Percentiles rank a stretch among this genome's conserved stretches.
These are phyloP conservation scores for Vicugna pacos DNA, from an alignment of 2,113 vertebrate species.

Conservation along the genomic window DNA sequence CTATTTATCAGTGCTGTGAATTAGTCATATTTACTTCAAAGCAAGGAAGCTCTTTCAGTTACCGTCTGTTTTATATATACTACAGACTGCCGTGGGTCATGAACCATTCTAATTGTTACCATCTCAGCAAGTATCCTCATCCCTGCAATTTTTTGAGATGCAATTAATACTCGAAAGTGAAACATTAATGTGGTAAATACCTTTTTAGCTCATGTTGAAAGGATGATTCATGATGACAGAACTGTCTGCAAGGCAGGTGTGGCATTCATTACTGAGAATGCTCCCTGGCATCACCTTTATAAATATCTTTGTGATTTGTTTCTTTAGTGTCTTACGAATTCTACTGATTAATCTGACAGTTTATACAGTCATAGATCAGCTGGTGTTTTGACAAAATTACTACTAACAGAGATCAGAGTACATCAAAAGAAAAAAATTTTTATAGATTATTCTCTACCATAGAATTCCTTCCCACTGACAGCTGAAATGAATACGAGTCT, in stretches of 20 bases:
- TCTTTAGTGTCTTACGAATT: conserved; percentile 44
- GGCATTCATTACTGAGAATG: background rate
- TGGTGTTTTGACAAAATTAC: conserved; percentile 68
- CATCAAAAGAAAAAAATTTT: conserved; percentile 42
- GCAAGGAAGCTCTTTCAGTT: background rate
- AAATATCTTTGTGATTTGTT: conserved; percentile 41
- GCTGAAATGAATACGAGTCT: conserved; percentile 46
- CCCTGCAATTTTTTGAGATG: background rate
- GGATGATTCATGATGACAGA: conserved; percentile 53
- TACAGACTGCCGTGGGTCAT: background rate
- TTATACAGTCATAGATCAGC: conserved; percentile 52
- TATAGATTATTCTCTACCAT: conserved; percentile 46
- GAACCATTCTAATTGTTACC: background rate
- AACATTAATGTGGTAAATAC: conserved; percentile 26
- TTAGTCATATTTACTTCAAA: background rate
- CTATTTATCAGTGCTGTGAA: background rate
- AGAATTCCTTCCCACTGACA: conserved; percentile 29
- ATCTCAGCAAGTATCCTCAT: background rate
- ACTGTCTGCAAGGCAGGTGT: conserved; percentile 14
- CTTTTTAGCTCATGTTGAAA: conserved; percentile 36
- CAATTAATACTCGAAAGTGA: conserved; percentile 54
- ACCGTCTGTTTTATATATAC: background rate
- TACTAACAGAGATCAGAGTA: conserved; percentile 42
- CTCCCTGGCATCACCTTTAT: background rate
- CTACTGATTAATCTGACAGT: conserved; percentile 38